Evolutionary conservation across 2,113 vertebrate genomes (phyloP).

Genomic region (Platichthys flesus): DNA sequence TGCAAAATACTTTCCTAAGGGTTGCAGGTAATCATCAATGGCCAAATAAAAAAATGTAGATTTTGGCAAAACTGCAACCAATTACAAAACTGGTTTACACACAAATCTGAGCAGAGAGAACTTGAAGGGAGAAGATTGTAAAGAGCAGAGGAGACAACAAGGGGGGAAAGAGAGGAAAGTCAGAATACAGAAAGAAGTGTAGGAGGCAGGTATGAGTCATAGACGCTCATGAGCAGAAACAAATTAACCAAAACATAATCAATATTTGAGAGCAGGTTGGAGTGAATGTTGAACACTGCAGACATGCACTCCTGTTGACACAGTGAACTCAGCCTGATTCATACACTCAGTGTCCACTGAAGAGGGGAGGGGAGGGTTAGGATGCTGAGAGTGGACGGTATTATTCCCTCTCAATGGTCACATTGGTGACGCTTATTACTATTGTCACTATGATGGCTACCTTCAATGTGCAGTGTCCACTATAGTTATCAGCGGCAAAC

Average conservation of each 20-base stretch:
- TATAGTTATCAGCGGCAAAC: too few relatives aligned
- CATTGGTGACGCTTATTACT: background rate
- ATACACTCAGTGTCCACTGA: slow-evolving; percentile 10
- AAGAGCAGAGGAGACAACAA: background rate
- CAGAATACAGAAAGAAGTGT: slow-evolving; percentile 4
- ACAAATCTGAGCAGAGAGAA: slow-evolving; percentile 3
- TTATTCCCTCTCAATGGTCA: background rate
- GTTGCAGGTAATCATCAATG: too few relatives aligned
- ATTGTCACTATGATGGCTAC: background rate
- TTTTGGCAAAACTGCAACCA: background rate
- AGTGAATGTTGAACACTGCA: slow-evolving; percentile 5
- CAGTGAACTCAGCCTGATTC: slow-evolving; percentile 6
- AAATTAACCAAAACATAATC: slow-evolving; percentile 50
- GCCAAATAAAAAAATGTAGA: background rate
- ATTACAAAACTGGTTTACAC: background rate
- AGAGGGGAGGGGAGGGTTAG: background rate
- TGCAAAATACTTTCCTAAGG: too few relatives aligned
- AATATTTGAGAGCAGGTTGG: slow-evolving; percentile 45
- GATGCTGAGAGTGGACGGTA: background rate
- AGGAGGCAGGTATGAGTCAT: slow-evolving; percentile 36
- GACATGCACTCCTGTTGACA: slow-evolving; percentile 24
- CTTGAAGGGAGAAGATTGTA: background rate
- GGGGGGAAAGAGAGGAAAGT: background rate
- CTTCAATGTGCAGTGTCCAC: background rate
- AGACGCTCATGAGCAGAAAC: slow-evolving; percentile 23